Conservation (phyloP, 2,797 vertebrate species). For the Myotis myotis region DNA sequence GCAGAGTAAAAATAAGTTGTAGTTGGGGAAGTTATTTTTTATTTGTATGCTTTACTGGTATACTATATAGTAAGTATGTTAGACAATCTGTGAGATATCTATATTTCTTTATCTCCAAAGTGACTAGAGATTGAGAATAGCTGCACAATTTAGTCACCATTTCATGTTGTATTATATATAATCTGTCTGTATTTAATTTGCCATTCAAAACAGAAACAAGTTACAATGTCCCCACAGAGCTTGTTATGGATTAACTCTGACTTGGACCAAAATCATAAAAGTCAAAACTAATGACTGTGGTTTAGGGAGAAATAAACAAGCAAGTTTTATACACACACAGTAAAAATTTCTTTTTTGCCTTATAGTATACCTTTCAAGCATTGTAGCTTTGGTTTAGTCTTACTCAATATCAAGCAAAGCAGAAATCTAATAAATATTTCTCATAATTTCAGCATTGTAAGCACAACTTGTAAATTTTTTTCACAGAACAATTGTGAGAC, state of each 20-base stretch:
- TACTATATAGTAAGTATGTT: slow-evolving; percentile 82
- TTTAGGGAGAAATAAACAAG: neutral
- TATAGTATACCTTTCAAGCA: slow-evolving; percentile 35
- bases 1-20: neutral
- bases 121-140: slow-evolving; percentile 79
- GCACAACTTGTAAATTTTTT: slow-evolving; percentile 63
- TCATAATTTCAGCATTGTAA: slow-evolving; percentile 66
- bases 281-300: neutral
- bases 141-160: slow-evolving; percentile 72
- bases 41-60: slow-evolving; percentile 69
- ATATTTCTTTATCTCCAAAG: slow-evolving; percentile 64
- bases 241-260: slow-evolving; percentile 67
- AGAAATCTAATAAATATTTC: slow-evolving; percentile 68
- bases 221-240: slow-evolving; percentile 44
- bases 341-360: neutral
- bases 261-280: slow-evolving; percentile 67
- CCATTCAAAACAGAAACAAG: slow-evolving; percentile 68
- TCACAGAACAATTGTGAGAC: slow-evolving; percentile 59
- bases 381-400: neutral
- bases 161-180: slow-evolving; percentile 80
- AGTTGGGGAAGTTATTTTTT: slow-evolving; percentile 81
- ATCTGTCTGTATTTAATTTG: slow-evolving; percentile 83
- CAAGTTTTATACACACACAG: neutral
- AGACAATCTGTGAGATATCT: slow-evolving; percentile 79
- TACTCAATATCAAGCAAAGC: slow-evolving; percentile 18